These are phyloP conservation scores for Eonycteris spelaea DNA, from an alignment of 2,113 vertebrate species.

Conservation along the genomic window DNA sequence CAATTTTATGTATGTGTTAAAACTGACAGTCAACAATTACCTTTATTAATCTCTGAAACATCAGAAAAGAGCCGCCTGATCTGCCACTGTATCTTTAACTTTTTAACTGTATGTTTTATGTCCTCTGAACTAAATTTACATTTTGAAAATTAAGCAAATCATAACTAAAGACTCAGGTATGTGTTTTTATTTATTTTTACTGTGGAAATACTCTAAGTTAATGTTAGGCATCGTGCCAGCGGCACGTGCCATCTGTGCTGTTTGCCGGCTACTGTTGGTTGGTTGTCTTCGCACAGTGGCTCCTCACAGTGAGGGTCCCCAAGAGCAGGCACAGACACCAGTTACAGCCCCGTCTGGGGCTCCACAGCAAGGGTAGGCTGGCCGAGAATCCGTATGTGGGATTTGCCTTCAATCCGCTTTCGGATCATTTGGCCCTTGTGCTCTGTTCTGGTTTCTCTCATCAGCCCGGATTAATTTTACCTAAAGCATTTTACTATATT, in stretches of 20 bases:
- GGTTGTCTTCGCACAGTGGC: not conserved
- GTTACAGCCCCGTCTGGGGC: not conserved
- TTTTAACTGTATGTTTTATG: not conserved
- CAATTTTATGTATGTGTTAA: not conserved
- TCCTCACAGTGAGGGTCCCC: not conserved
- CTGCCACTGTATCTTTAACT: not conserved
- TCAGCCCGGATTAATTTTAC: not conserved
- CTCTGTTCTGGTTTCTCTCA: not conserved
- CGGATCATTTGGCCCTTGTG: not conserved
- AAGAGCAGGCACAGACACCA: not conserved
- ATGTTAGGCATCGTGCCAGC: not conserved
- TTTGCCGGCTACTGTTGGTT: not conserved
- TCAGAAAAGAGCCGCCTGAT: not conserved
- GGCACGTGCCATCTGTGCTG: not conserved
- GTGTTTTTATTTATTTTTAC: not conserved
- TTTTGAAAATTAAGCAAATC: not conserved
- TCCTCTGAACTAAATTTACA: not conserved
- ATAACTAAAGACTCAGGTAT: not conserved
- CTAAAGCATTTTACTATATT: not conserved
- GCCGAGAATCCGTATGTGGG: not conserved
- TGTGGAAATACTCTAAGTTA: not conserved
- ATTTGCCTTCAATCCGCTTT: not conserved
- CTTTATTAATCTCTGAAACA: conserved; percentile 11
- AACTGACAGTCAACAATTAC: not conserved
- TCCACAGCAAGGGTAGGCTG: not conserved